These are phyloP conservation scores for Pangasius krempfi DNA, from an alignment of 2,797 vertebrate genomes.

Conservation along the genomic window DNA sequence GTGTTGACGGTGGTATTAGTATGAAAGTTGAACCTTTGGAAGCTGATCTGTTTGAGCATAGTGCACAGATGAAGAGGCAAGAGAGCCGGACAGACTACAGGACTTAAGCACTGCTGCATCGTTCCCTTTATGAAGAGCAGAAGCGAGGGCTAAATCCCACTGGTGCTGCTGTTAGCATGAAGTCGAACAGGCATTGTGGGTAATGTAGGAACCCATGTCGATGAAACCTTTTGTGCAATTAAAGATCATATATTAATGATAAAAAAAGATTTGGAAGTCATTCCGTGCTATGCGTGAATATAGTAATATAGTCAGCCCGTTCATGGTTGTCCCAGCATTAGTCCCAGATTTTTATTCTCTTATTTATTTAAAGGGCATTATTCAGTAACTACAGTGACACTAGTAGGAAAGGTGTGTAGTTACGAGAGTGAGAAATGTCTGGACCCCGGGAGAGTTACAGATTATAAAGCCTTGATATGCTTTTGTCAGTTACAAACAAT, in stretches of 20 bases:
- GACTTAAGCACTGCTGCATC: background rate
- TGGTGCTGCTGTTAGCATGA: background rate
- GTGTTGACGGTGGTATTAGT: background rate
- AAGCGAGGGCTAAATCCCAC: background rate
- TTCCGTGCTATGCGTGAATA: background rate
- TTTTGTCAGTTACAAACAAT: background rate
- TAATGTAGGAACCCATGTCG: background rate
- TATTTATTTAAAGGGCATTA: background rate
- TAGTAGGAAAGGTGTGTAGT: background rate
- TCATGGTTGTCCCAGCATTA: too few relatives aligned
- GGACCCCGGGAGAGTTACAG: background rate
- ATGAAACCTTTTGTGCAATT: background rate
- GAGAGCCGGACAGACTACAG: background rate
- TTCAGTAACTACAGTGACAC: too few relatives aligned
- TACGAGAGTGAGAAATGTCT: background rate
- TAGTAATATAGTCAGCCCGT: background rate
- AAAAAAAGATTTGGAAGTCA: background rate
- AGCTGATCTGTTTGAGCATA: background rate
- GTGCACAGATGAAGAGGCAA: background rate
- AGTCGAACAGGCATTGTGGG: background rate
- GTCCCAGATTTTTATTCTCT: background rate
- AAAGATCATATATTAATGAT: background rate
- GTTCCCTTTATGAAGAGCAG: background rate
- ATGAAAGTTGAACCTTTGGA: background rate
- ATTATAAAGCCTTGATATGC: background rate